phyloP scores from a whole-genome alignment of 2,113 vertebrate species.

The Coptodon rendalli region DNA sequence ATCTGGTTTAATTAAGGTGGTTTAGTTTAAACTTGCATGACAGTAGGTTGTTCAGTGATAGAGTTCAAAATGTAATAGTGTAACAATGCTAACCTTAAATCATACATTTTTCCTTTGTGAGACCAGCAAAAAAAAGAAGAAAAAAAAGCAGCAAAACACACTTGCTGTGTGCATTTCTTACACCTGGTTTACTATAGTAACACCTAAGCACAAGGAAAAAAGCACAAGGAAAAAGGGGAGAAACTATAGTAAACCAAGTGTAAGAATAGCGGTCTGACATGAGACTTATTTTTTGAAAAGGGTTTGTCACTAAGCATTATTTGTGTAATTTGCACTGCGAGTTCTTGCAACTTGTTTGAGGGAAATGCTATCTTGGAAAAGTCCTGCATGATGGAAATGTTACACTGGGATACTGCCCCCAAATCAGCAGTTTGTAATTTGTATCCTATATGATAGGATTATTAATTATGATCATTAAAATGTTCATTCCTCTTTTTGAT shows the following conservation, averaged over 20 bases:
- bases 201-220: background rate
- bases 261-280: background rate
- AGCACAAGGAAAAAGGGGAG: background rate
- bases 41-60: background rate
- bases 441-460: background rate
- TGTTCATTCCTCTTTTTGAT: background rate
- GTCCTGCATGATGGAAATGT: background rate
- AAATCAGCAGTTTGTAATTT: background rate
- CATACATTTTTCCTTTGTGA: background rate
- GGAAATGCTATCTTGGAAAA: background rate
- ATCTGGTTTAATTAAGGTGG: conserved; percentile 48
- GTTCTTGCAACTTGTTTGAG: background rate
- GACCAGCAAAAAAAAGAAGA: background rate
- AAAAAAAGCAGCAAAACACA: background rate
- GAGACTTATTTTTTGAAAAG: background rate
- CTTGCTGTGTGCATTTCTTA: no score
- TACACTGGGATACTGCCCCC: background rate
- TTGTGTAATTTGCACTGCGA: background rate
- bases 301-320: background rate
- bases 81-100: background rate
- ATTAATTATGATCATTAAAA: background rate
- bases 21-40: conserved; percentile 26
- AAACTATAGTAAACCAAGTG: background rate
- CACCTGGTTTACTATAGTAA: background rate
- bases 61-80: conserved; percentile 30